Conservation (phyloP, 2,888 invertebrate genomes). For the Cantharis lateralis region DNA sequence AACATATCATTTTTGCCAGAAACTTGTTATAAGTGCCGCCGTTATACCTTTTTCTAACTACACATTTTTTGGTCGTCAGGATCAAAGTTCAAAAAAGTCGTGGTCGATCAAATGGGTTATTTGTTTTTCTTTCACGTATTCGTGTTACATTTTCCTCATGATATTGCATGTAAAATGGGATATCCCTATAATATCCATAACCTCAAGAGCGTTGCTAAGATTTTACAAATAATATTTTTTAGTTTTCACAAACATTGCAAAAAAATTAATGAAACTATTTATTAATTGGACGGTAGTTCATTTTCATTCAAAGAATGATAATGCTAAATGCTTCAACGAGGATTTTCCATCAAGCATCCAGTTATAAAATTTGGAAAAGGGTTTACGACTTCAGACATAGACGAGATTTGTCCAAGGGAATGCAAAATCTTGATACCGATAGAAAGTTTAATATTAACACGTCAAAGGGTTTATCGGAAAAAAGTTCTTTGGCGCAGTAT, state of each 20-base stretch:
- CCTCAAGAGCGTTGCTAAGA: not conserved
- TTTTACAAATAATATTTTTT: not conserved
- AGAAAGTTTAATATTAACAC: not conserved
- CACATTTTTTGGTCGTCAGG: not conserved
- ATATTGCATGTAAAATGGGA: not conserved
- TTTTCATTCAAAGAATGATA: not conserved
- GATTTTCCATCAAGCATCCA: not conserved
- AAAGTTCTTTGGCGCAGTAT: not conserved
- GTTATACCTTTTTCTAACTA: not conserved
- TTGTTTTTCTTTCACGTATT: conserved; percentile 15
- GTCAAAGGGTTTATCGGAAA: not conserved
- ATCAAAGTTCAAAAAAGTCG: conserved; percentile 7
- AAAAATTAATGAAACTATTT: not conserved
- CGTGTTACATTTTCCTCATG: not conserved
- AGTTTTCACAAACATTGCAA: not conserved
- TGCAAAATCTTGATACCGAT: not conserved
- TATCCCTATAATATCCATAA: not conserved
- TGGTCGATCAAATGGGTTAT: conserved; percentile 3
- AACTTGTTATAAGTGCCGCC: not conserved
- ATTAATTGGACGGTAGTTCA: not conserved
- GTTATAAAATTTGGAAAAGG: not conserved
- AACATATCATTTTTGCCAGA: not conserved
- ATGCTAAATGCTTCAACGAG: not conserved
- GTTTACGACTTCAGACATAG: not conserved
- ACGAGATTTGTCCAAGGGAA: not conserved